Evolutionary conservation across 30 jellyfish, hydroid and myxozoan genomes (phyloP).

Genomic region (Pelagia noctiluca): DNA sequence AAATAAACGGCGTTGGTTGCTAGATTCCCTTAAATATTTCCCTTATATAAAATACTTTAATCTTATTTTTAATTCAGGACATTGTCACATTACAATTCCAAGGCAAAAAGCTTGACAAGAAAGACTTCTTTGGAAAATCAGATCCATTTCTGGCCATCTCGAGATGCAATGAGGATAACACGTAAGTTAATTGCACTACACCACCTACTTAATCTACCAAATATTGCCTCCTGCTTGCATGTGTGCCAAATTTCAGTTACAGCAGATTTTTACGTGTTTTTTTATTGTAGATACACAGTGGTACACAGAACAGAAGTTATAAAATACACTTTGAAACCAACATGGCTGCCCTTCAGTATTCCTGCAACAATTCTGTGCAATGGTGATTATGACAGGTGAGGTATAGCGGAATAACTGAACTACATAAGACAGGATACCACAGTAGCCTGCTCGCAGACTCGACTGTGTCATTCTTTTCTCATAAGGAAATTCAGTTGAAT

Average conservation of each 20-base stretch:
- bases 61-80: constrained; percentile 46
- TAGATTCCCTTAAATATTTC: too few relatives aligned
- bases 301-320: constrained; percentile 86
- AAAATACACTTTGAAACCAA: constrained; percentile 78
- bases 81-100: constrained; percentile 58
- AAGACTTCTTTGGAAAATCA: constrained; percentile 91
- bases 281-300: constrained; percentile 50
- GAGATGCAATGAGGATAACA: constrained; percentile 84
- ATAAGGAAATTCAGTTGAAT: too few relatives aligned
- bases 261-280: background rate
- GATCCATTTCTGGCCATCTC: constrained; percentile 84
- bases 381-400: constrained; percentile 90
- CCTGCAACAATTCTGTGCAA: constrained; percentile 81
- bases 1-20: too few relatives aligned
- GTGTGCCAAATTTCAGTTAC: too few relatives aligned
- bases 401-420: too few relatives aligned
- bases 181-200: constrained; percentile 44
- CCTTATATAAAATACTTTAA: too few relatives aligned
- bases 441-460: background rate
- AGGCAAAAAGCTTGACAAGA: constrained; percentile 81
- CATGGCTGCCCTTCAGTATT: constrained; percentile 72
- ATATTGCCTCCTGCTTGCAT: background rate
- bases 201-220: background rate
- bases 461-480: too few relatives aligned
- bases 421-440: background rate